Conservation (phyloP, 2,888 invertebrate genomes). For the Thereva nobilitata region DNA sequence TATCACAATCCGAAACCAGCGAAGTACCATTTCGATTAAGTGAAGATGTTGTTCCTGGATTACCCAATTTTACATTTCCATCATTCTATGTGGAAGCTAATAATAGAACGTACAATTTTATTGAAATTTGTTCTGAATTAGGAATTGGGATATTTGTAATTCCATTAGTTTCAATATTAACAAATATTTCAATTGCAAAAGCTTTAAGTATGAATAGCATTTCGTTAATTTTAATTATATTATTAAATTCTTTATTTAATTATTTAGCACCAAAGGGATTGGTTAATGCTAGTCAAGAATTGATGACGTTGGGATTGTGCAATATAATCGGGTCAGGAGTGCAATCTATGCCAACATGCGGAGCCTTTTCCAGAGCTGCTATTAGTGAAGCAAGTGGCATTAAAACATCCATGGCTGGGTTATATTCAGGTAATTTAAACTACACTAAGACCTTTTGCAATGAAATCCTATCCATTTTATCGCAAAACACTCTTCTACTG, state of each 20-base stretch:
- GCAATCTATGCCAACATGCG: conserved; percentile 85
- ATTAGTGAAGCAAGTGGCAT: conserved; percentile 88
- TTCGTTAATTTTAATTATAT: neutral
- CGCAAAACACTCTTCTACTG: too few species aligned
- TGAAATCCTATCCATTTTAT: neutral
- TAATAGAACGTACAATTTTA: conserved; percentile 63
- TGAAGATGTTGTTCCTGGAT: conserved; percentile 65
- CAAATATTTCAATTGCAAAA: conserved; percentile 94
- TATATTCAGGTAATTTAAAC: conserved; percentile 50
- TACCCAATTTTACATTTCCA: conserved; percentile 70
- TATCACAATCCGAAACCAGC: conserved; percentile 51
- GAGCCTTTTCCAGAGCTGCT: conserved; percentile 86
- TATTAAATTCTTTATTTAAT: conserved; percentile 35
- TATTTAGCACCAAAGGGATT: conserved; percentile 66
- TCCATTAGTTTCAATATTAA: conserved; percentile 84
- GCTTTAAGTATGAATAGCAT: conserved; percentile 73
- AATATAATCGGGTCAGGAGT: conserved; percentile 83
- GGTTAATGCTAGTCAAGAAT: conserved; percentile 88
- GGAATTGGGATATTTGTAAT: conserved; percentile 79
- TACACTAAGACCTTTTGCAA: neutral
- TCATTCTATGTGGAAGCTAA: conserved; percentile 64
- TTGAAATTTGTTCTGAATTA: conserved; percentile 70
- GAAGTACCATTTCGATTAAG: conserved; percentile 63
- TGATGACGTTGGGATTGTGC: conserved; percentile 80
- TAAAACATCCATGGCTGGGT: conserved; percentile 71